Evolutionary conservation across 1,140 invertebrate species (phyloP).

Genomic region (Temnothorax longispinosus): DNA sequence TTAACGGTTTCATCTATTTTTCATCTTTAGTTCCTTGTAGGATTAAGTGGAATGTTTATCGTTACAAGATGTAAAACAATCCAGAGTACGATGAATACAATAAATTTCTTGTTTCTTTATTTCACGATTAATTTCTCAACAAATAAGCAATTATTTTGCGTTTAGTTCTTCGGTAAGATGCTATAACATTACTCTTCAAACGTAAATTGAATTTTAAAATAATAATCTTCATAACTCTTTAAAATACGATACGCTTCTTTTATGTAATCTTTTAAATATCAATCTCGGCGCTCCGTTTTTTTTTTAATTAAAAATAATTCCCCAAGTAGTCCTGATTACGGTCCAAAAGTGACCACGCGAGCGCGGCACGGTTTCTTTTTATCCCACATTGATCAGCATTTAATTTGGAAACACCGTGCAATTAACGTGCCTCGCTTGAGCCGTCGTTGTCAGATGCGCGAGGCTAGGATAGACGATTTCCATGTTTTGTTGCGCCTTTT

Average conservation of each 20-base stretch:
- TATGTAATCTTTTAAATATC: neutral
- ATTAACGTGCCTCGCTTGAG: constrained; percentile 67
- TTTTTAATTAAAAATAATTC: constrained; percentile 50
- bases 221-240: neutral
- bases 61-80: neutral
- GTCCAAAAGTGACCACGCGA: constrained; percentile 23
- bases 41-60: neutral
- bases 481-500: constrained; percentile 67
- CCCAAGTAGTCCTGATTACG: neutral
- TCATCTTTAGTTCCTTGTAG: constrained; percentile 37
- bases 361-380: constrained; percentile 41
- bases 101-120: neutral
- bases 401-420: constrained; percentile 63
- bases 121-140: neutral
- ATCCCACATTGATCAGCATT: constrained; percentile 44
- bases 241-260: neutral
- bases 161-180: neutral
- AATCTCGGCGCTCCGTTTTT: neutral
- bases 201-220: neutral
- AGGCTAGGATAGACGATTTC: constrained; percentile 71
- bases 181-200: neutral
- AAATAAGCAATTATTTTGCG: neutral
- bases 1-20: constrained; percentile 70
- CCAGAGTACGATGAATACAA: neutral
- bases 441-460: constrained; percentile 64